phyloP scores from a whole-genome alignment of 2,797 vertebrate species.

The Onychomys leucogaster region DNA sequence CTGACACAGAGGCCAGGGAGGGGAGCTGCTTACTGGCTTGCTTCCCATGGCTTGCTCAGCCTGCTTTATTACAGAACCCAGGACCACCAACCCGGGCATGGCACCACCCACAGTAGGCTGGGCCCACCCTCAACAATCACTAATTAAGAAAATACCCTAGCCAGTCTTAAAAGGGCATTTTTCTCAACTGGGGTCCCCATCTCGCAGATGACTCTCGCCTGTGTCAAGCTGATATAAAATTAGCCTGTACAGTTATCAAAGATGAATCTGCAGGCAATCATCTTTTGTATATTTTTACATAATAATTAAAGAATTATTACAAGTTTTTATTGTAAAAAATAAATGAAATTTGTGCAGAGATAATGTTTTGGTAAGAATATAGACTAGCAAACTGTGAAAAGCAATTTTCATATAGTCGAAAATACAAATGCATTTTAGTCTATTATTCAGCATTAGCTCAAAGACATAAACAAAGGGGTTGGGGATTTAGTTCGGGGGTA shows the following conservation, averaged over 20 bases:
- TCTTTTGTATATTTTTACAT: neutral
- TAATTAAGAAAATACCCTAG: neutral
- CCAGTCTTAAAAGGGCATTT: neutral
- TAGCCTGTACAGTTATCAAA: neutral
- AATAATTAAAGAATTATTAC: neutral
- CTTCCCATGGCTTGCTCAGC: neutral
- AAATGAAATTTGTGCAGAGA: slow-evolving; percentile 36
- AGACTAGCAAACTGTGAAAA: slow-evolving; percentile 29
- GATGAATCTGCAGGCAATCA: neutral
- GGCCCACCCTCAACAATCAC: neutral
- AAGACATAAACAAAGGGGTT: slow-evolving; percentile 26
- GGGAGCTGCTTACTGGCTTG: neutral
- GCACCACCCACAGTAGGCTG: neutral
- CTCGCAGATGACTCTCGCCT: neutral
- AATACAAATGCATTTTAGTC: neutral
- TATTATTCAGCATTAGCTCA: neutral
- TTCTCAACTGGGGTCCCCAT: neutral
- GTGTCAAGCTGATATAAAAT: neutral
- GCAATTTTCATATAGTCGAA: neutral
- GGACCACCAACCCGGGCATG: neutral
- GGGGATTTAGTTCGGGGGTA: too few relatives aligned
- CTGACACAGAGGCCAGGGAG: neutral
- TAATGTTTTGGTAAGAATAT: neutral
- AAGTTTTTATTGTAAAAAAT: slow-evolving; percentile 36
- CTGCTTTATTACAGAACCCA: neutral